phyloP scores from a whole-genome alignment of 30 jellyfish, hydroid and myxozoan genomes.

The Turritopsis rubra region DNA sequence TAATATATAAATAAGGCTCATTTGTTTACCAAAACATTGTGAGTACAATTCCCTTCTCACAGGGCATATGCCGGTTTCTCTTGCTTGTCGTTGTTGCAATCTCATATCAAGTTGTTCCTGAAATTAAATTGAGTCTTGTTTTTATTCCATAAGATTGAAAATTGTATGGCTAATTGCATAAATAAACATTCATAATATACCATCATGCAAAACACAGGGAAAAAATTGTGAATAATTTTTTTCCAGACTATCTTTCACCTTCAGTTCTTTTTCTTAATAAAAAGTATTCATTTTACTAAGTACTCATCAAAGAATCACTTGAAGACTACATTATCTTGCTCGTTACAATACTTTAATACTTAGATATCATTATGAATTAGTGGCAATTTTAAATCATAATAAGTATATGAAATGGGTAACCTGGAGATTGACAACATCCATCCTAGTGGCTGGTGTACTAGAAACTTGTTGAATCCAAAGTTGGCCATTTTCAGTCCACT shows the following conservation, averaged over 20 bases:
- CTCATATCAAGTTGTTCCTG: conserved; percentile 95
- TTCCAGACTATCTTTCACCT: too few relatives aligned
- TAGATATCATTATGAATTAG: not conserved
- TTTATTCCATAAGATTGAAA: too few relatives aligned
- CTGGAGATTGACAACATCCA: conserved; percentile 92
- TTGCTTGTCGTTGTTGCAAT: conserved; percentile 87
- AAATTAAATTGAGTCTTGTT: not conserved
- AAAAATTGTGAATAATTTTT: too few relatives aligned
- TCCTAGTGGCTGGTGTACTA: conserved; percentile 95
- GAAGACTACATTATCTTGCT: too few relatives aligned
- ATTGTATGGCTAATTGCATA: too few relatives aligned
- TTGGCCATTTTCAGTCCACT: conserved; percentile 93
- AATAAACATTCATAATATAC: too few relatives aligned
- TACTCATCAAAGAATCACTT: too few relatives aligned
- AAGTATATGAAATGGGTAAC: conserved; percentile 2
- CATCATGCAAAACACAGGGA: too few relatives aligned
- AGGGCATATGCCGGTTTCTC: conserved; percentile 94
- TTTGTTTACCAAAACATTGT: conserved; percentile 75
- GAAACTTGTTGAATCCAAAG: conserved; percentile 97
- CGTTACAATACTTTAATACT: too few relatives aligned
- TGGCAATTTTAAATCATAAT: not conserved
- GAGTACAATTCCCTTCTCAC: conserved; percentile 85
- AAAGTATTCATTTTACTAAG: too few relatives aligned
- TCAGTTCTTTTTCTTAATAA: too few relatives aligned
- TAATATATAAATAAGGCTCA: not conserved